phyloP scores from a whole-genome alignment of 1,140 invertebrate genomes.

The Danaus plexippus region DNA sequence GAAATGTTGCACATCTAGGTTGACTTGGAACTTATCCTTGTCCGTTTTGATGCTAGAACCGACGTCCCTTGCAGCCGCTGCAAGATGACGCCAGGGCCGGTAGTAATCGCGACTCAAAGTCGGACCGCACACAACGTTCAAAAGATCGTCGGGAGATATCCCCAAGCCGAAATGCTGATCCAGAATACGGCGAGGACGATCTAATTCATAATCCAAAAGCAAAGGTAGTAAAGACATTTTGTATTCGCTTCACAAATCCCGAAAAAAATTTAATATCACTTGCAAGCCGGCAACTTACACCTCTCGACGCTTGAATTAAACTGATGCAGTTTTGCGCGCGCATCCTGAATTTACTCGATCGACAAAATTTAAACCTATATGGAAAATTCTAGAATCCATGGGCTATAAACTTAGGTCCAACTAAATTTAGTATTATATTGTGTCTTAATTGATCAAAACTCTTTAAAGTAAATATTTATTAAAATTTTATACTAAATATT shows the following conservation, averaged over 20 bases:
- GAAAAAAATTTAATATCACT: neutral
- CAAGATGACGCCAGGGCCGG: conserved; percentile 69
- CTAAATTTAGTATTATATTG: too few relatives aligned
- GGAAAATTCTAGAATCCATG: conserved; percentile 12
- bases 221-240: conserved; percentile 46
- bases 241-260: neutral
- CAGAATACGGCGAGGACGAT: conserved; percentile 68
- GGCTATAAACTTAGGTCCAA: neutral
- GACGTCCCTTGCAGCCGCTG: conserved; percentile 39
- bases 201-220: conserved; percentile 39
- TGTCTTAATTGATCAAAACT: too few relatives aligned
- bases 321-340: conserved; percentile 15
- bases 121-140: conserved; percentile 46
- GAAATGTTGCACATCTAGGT: conserved; percentile 82
- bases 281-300: conserved; percentile 1
- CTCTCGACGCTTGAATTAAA: conserved; percentile 13
- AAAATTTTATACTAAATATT: too few relatives aligned
- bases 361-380: conserved; percentile 21
- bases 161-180: conserved; percentile 76
- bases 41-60: conserved; percentile 59
- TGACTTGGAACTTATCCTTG: conserved; percentile 71
- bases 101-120: conserved; percentile 54
- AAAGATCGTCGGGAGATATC: conserved; percentile 71
- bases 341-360: conserved; percentile 22
- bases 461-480: too few relatives aligned